phyloP scores from a whole-genome alignment of 2,113 vertebrate species.

The Prolemur simus region DNA sequence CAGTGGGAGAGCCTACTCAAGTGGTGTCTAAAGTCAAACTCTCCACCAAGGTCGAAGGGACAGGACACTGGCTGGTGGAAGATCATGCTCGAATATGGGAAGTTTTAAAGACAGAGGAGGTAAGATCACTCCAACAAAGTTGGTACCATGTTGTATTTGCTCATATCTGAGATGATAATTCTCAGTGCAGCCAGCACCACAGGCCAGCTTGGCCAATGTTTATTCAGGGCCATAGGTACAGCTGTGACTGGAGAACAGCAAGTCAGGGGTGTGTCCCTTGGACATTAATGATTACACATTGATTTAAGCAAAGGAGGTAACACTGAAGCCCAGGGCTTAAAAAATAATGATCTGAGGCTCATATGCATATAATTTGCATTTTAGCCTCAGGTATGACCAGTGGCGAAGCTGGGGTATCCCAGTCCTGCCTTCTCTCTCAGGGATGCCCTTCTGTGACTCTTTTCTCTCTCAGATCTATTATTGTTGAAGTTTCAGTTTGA shows the following conservation, averaged over 20 bases:
- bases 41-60: not conserved
- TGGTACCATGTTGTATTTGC: not conserved
- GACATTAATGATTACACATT: not conserved
- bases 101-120: slow-evolving; percentile 65
- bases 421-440: not conserved
- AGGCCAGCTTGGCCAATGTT: not conserved
- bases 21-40: slow-evolving; percentile 2
- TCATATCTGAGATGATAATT: not conserved
- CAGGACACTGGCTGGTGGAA: slow-evolving; percentile 55
- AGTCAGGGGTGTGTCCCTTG: not conserved
- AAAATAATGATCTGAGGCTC: not conserved
- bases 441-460: not conserved
- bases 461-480: not conserved
- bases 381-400: not conserved
- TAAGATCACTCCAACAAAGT: slow-evolving; percentile 51
- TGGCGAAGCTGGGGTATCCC: not conserved
- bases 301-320: not conserved
- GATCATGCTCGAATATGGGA: slow-evolving; percentile 43
- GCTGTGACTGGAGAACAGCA: not conserved
- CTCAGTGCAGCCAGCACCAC: not conserved
- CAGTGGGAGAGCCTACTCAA: not conserved
- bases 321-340: not conserved
- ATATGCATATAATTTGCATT: not conserved
- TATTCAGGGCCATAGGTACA: not conserved
- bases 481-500: not conserved